phyloP scores from a whole-genome alignment of 2,113 vertebrate species.

The Stigmatopora nigra region DNA sequence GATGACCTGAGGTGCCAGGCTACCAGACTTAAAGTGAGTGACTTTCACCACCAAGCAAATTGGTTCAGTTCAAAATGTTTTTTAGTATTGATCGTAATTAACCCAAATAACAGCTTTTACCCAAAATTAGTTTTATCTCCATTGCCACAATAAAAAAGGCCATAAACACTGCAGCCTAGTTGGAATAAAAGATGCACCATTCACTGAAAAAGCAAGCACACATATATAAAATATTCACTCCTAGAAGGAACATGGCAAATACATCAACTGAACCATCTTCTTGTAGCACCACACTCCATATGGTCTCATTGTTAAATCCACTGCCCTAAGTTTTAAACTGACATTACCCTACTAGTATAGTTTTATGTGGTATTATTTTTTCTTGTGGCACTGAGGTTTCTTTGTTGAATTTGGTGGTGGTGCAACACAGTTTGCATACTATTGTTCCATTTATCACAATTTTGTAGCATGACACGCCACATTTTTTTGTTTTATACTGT shows the following conservation, averaged over 20 bases:
- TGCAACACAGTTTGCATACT: background rate
- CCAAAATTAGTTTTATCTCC: background rate
- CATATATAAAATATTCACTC: background rate
- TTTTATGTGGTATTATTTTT: no score
- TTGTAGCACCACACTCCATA: no score
- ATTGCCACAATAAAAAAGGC: background rate
- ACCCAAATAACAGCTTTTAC: no score
- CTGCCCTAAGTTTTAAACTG: no score
- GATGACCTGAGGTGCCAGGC: slow-evolving; percentile 61
- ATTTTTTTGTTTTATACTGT: no score
- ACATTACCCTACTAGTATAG: no score
- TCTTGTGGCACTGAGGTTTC: background rate
- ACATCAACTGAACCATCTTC: no score
- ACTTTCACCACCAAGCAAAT: background rate
- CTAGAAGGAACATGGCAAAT: no score
- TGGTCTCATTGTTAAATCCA: no score
- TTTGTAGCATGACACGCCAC: background rate
- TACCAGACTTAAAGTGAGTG: slow-evolving; percentile 67
- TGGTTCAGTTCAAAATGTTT: background rate
- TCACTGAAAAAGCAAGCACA: background rate
- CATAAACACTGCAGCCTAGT: background rate
- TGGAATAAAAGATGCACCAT: background rate
- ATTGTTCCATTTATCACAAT: background rate
- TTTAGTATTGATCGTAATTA: no score
- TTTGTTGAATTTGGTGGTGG: background rate